Conservation (phyloP, 2,797 vertebrate genomes). For the Chiroxiphia lanceolata region DNA sequence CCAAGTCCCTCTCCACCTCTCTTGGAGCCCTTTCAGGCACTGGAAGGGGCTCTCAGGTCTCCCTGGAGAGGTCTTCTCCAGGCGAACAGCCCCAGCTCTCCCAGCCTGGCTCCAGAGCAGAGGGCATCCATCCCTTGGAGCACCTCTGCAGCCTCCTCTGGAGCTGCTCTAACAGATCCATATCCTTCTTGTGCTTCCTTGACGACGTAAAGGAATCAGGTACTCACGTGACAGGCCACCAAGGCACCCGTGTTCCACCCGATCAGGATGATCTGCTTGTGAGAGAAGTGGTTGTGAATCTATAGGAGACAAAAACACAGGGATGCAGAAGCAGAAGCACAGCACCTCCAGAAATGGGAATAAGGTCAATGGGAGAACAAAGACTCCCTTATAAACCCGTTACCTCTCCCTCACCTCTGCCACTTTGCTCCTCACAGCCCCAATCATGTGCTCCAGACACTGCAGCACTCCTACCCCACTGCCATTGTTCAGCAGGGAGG, state of each 20-base stretch:
- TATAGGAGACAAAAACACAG: constrained; percentile 15
- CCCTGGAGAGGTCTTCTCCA: background rate
- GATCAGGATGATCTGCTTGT: constrained; percentile 93
- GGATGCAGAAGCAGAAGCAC: background rate
- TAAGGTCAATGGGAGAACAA: background rate
- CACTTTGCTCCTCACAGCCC: constrained; percentile 89
- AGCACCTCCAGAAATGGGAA: background rate
- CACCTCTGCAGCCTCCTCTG: background rate
- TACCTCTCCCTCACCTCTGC: constrained; percentile 84
- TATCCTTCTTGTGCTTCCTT: too few species aligned
- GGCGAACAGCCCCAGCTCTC: background rate
- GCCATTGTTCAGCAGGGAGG: constrained; percentile 85
- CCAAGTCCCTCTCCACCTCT: background rate
- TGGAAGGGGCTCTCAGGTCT: background rate
- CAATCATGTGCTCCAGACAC: constrained; percentile 95
- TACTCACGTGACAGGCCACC: constrained; percentile 94
- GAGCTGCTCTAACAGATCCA: background rate
- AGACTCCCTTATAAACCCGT: rapidly evolving
- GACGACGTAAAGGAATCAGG: rapidly evolving
- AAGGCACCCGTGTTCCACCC: constrained; percentile 98
- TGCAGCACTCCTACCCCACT: constrained; percentile 89
- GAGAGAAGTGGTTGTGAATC: constrained; percentile 96
- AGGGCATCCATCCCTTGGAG: background rate
- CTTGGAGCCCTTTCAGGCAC: background rate
- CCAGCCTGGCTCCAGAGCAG: background rate